A percentile compares a stretch with the other conserved stretches of the same genome.
Conservation (phyloP, 37 sponge, comb jelly and placozoan species). For the Halisarca cf. caerulea region DNA sequence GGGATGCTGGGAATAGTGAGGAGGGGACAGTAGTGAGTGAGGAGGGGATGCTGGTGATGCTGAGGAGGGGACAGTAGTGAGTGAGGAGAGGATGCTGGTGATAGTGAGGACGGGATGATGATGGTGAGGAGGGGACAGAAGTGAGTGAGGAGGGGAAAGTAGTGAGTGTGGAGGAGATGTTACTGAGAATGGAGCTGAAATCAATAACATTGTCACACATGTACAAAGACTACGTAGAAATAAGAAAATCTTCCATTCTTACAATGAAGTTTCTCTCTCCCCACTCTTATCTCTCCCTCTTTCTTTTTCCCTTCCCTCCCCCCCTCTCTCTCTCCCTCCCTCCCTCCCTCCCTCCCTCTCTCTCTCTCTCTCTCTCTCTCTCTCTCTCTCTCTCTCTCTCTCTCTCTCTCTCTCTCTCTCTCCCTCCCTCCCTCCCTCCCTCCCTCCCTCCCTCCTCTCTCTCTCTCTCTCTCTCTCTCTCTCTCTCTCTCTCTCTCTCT, state of each 20-base stretch:
- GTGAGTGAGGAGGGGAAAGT: background rate
- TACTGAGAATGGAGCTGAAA: too few relatives aligned
- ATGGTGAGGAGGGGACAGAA: background rate
- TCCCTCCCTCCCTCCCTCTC: constrained; percentile 34
- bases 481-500: too few relatives aligned
- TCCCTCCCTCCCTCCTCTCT: too few relatives aligned
- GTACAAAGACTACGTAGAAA: too few relatives aligned
- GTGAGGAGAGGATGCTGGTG: background rate
- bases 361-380: constrained; percentile 27
- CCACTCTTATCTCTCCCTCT: constrained; percentile 13
- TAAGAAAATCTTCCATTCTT: too few relatives aligned
- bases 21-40: background rate
- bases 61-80: background rate
- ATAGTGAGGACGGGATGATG: too few relatives aligned
- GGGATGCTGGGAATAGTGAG: background rate
- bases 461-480: too few relatives aligned
- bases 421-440: background rate
- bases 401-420: constrained; percentile 35
- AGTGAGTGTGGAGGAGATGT: too few relatives aligned
- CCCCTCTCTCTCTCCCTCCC: constrained; percentile 31
- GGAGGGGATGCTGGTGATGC: background rate
- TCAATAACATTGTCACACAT: too few relatives aligned
- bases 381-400: constrained; percentile 41
- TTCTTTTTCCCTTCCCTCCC: constrained; percentile 21
- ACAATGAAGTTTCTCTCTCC: too few relatives aligned